phyloP scores from a whole-genome alignment of 1,140 invertebrate genomes.

The Bacillus rossius region DNA sequence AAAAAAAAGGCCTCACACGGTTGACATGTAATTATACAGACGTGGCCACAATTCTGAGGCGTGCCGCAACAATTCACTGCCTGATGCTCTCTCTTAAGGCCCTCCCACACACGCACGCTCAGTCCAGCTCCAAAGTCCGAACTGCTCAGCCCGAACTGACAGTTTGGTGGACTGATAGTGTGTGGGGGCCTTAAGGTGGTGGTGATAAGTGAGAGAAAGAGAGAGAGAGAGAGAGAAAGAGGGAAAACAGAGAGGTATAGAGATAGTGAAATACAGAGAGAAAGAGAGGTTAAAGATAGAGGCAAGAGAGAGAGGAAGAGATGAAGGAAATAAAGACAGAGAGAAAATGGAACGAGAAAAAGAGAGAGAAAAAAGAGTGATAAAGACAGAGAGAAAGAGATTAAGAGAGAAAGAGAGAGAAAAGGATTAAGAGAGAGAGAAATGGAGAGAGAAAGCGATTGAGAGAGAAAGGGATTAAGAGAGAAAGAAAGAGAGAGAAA shows the following conservation, averaged over 20 bases:
- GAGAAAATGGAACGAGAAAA: background rate
- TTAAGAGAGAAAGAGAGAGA: background rate
- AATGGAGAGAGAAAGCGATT: too few species aligned
- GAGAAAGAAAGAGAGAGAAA: too few species aligned
- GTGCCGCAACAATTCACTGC: too few species aligned
- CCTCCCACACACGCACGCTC: too few species aligned
- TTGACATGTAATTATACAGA: too few species aligned
- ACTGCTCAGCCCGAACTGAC: too few species aligned
- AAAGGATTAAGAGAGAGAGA: background rate
- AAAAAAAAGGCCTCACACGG: too few species aligned
- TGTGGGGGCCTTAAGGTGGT: too few species aligned
- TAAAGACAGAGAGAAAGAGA: background rate
- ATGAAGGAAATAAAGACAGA: background rate
- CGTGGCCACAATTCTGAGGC: too few species aligned
- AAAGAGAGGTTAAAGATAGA: background rate
- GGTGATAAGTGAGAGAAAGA: background rate
- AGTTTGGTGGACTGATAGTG: too few species aligned
- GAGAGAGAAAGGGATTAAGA: background rate
- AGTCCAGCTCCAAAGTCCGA: too few species aligned
- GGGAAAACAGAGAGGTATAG: background rate
- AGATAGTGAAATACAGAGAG: background rate
- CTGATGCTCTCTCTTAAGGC: too few species aligned
- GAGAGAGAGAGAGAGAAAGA: background rate
- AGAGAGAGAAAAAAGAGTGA: background rate
- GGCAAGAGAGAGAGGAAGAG: background rate